A percentile compares a stretch with the other conserved stretches of the same genome.
These are phyloP conservation scores for Muntiacus muntjak DNA, from an alignment of 2,113 vertebrate genomes.

Conservation along the genomic window DNA sequence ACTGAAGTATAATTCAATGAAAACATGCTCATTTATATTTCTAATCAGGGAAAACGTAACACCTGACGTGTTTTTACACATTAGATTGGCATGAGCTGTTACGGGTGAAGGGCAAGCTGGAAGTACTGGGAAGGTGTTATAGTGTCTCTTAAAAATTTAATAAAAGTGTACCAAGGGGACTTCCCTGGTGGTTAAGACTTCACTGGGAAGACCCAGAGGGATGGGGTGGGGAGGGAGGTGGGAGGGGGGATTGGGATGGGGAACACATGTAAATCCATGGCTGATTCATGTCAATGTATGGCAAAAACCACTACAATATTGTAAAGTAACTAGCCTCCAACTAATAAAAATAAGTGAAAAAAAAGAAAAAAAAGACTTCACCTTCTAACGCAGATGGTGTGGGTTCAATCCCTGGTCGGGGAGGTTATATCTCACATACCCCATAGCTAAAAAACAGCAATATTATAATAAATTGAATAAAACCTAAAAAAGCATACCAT, in stretches of 20 bases:
- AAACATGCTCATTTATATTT: background rate
- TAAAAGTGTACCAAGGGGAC: background rate
- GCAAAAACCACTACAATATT: too few species aligned
- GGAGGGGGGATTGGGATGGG: too few species aligned
- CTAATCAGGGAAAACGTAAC: background rate
- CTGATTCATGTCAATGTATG: too few species aligned
- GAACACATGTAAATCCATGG: too few species aligned
- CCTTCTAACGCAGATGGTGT: background rate
- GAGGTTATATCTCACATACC: background rate
- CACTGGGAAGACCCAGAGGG: too few species aligned
- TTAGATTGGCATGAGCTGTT: background rate
- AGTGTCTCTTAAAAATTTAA: background rate
- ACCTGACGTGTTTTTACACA: background rate
- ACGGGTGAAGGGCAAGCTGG: background rate
- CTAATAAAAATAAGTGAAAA: too few species aligned
- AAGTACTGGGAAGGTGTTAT: background rate
- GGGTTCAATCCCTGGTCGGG: background rate
- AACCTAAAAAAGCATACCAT: background rate
- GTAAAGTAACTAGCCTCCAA: too few species aligned
- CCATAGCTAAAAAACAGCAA: background rate
- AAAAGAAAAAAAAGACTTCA: background rate
- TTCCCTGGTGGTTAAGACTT: background rate
- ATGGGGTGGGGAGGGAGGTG: too few species aligned
- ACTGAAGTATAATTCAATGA: background rate
- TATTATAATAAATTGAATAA: background rate